Evolutionary conservation across 2,888 invertebrate species (phyloP).

Genomic region (Protodeltote pygarga): DNA sequence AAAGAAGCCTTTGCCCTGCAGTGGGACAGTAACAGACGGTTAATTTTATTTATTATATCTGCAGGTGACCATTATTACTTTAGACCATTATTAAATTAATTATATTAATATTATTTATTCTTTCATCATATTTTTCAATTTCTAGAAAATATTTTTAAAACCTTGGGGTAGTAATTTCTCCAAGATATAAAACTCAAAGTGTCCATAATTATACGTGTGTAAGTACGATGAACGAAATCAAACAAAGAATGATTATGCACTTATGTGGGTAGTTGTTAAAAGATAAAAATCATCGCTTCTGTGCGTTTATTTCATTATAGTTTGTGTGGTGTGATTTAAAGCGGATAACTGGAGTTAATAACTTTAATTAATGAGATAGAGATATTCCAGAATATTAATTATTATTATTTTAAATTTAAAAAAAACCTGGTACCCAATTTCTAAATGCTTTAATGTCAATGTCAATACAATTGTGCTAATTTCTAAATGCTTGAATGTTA

Average conservation of each 20-base stretch:
- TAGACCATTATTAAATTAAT: no score
- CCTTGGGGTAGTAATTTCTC: neutral
- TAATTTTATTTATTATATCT: no score
- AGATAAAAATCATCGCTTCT: conserved; percentile 56
- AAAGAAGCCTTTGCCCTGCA: no score
- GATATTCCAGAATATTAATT: neutral
- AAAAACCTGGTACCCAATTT: no score
- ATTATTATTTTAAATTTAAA: no score
- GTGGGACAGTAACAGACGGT: no score
- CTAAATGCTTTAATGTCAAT: no score
- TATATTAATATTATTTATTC: no score
- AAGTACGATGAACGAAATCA: conserved; percentile 42
- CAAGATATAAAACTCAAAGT: conserved; percentile 15
- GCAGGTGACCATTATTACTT: no score
- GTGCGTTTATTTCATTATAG: conserved; percentile 55
- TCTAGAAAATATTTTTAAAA: neutral
- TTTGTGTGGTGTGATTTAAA: conserved; percentile 25
- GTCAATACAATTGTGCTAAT: no score
- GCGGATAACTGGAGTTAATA: conserved; percentile 19
- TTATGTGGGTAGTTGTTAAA: conserved; percentile 52
- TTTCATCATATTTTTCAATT: no score
- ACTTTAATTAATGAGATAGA: neutral
- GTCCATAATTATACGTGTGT: conserved; percentile 30
- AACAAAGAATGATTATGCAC: conserved; percentile 53
- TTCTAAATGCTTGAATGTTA: no score